Conservation (phyloP, 2,113 vertebrate genomes). For the Ceuthmochares aereus region DNA sequence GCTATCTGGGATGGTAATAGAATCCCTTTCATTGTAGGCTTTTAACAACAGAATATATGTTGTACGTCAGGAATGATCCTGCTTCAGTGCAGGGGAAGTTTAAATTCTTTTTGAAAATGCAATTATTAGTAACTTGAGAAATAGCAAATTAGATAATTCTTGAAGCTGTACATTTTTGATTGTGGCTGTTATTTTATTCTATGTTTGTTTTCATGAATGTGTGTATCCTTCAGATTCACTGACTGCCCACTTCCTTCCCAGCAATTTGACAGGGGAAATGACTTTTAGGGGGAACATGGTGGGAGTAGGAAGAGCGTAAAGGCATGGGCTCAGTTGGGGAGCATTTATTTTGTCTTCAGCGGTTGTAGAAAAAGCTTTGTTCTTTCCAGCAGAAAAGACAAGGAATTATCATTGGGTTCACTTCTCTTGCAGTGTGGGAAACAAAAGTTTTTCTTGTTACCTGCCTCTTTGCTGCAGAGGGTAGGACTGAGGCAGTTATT, state of each 20-base stretch:
- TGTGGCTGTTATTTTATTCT: not conserved
- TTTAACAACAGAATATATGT: not conserved
- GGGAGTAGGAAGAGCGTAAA: not conserved
- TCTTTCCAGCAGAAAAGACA: not conserved
- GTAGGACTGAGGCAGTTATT: not conserved
- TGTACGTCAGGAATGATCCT: not conserved
- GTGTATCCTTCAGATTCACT: not conserved
- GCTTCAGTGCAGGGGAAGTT: not conserved
- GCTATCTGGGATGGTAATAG: not conserved
- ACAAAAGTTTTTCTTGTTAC: not conserved
- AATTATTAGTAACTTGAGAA: not conserved
- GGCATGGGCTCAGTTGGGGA: not conserved
- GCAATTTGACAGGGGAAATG: not conserved
- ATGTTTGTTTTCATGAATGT: not conserved
- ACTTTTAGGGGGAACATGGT: not conserved
- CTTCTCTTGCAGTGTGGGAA: not conserved
- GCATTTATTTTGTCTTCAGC: conserved; percentile 9
- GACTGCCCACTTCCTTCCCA: not conserved
- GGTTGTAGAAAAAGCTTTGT: not conserved
- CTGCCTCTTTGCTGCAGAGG: not conserved
- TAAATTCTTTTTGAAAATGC: not conserved
- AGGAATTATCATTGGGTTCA: not conserved
- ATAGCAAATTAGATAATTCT: not conserved
- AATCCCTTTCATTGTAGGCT: not conserved
- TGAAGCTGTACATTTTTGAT: not conserved